Conservation (phyloP, 1,140 invertebrate genomes). For the Drosophila orosa region DNA sequence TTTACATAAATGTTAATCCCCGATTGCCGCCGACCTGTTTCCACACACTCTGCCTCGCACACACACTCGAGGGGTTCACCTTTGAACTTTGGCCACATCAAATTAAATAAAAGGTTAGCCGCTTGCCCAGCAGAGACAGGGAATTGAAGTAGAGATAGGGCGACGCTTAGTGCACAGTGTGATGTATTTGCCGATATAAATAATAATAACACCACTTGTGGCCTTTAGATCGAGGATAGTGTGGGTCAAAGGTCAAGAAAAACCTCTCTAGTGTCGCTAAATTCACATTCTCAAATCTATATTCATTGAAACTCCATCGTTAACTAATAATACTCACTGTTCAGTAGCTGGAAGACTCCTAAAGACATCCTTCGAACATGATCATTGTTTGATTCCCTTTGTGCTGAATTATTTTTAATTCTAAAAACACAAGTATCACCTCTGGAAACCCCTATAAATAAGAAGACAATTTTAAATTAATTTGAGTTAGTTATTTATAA, state of each 20-base stretch:
- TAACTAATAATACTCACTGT: not conserved
- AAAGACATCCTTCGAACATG: no score
- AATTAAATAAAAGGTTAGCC: slow-evolving; percentile 76
- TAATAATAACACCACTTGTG: not conserved
- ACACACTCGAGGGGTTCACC: slow-evolving; percentile 40
- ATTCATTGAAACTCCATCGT: not conserved
- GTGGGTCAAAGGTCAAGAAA: not conserved
- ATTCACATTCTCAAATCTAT: not conserved
- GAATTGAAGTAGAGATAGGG: not conserved
- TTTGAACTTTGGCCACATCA: slow-evolving; percentile 72
- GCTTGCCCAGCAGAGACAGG: slow-evolving; percentile 9
- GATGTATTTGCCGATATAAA: slow-evolving; percentile 5
- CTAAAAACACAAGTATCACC: no score
- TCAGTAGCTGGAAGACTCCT: not conserved
- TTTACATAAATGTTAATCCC: slow-evolving; percentile 70
- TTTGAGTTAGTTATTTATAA: not conserved
- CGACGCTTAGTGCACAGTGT: slow-evolving; percentile 10
- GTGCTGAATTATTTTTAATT: no score
- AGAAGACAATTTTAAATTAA: not conserved
- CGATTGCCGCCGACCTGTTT: slow-evolving; percentile 10
- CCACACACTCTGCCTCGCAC: slow-evolving; percentile 6
- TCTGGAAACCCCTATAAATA: no score
- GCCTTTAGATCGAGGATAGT: not conserved
- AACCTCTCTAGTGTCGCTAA: no score
- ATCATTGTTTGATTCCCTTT: no score